phyloP scores from a whole-genome alignment of 2,888 invertebrate species.

The Parapristionchus giblindavisi region DNA sequence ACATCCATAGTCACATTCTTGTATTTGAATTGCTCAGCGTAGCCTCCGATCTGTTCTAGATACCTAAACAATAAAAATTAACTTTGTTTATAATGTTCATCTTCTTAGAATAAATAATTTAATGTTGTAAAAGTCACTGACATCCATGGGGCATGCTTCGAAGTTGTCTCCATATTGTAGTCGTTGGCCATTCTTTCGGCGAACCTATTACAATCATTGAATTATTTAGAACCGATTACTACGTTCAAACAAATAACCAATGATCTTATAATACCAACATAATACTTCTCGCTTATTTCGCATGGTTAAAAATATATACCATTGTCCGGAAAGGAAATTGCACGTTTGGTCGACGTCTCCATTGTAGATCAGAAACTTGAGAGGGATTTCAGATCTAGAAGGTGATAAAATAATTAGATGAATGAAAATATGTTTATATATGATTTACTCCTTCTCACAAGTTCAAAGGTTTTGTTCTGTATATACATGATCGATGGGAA shows the following conservation, averaged over 20 bases:
- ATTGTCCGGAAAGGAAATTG: constrained; percentile 52
- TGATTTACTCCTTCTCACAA: too few species aligned
- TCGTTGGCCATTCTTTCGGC: background rate
- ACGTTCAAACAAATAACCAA: too few species aligned
- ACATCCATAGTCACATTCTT: constrained; percentile 48
- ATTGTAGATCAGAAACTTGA: constrained; percentile 53
- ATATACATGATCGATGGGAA: too few species aligned
- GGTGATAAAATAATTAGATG: too few species aligned
- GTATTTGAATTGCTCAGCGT: constrained; percentile 45
- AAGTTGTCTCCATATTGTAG: background rate
- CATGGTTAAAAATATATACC: too few species aligned
- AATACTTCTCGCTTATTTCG: too few species aligned
- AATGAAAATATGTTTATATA: too few species aligned
- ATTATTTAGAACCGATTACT: too few species aligned
- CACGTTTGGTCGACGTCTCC: constrained; percentile 52
- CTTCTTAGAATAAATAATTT: background rate
- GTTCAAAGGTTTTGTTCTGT: too few species aligned
- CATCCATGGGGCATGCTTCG: background rate
- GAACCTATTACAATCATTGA: background rate
- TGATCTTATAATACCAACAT: too few species aligned
- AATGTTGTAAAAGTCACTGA: background rate
- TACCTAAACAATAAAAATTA: background rate
- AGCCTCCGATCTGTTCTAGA: constrained; percentile 41
- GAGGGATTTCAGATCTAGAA: constrained; percentile 32
- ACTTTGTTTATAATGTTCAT: background rate